Percentiles rank a stretch among this genome's conserved stretches.
Conservation (phyloP, 1,140 invertebrate species). For the Drosophila pachea region DNA sequence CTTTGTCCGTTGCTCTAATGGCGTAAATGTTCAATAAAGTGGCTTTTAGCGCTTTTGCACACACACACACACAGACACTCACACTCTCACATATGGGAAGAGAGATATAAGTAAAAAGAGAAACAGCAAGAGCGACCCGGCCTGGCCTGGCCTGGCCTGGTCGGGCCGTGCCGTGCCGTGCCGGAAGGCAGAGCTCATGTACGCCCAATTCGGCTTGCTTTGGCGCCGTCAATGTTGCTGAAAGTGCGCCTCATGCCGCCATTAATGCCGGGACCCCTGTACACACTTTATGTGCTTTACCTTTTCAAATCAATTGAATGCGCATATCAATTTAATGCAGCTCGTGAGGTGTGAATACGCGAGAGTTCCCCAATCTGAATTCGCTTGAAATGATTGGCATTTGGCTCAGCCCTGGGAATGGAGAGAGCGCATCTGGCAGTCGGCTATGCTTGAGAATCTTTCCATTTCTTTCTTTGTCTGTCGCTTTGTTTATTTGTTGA, state of each 20-base stretch:
- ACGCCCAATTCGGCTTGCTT: constrained; percentile 4
- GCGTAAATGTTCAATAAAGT: constrained; percentile 77
- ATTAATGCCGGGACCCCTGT: constrained; percentile 44
- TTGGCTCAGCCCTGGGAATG: not conserved
- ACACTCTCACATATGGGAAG: not conserved
- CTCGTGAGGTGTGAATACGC: constrained; percentile 15
- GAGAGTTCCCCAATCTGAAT: no score
- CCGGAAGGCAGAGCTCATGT: constrained; percentile 41
- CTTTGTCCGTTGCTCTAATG: constrained; percentile 57
- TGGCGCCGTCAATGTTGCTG: constrained; percentile 31
- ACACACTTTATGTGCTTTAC: constrained; percentile 53
- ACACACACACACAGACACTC: constrained; percentile 14
- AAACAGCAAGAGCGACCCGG: not conserved
- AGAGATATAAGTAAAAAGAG: not conserved
- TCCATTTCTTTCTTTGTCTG: not conserved
- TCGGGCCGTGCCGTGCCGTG: no score
- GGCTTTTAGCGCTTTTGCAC: constrained; percentile 64
- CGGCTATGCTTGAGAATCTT: not conserved
- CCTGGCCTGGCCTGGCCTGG: constrained; percentile 11
- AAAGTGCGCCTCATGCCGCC: constrained; percentile 53
- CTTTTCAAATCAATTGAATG: constrained; percentile 47
- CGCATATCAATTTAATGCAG: constrained; percentile 40
- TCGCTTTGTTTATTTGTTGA: constrained; percentile 55
- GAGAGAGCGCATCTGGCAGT: constrained; percentile 10
- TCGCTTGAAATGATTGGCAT: not conserved